Conservation (phyloP, 1,140 invertebrate species). For the Sipha flava region DNA sequence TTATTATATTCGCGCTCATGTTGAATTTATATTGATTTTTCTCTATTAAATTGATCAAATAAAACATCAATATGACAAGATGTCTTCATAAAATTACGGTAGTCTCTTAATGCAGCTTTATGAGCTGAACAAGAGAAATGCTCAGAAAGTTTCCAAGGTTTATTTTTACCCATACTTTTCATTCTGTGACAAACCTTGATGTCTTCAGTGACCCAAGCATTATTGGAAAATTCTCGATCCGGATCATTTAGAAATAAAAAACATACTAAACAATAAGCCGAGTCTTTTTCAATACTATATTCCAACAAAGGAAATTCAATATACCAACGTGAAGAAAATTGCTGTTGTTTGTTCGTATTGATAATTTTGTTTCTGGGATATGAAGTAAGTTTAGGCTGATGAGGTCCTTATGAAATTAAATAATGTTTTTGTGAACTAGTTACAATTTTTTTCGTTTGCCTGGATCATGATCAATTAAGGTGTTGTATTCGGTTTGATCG, state of each 20-base stretch:
- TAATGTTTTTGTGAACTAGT: neutral
- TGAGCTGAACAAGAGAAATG: neutral
- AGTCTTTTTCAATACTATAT: neutral
- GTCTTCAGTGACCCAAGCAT: neutral
- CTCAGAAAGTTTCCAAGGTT: neutral
- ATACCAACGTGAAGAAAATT: no score
- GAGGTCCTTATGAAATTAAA: neutral
- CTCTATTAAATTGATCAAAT: no score
- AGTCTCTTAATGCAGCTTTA: neutral
- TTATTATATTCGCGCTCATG: no score
- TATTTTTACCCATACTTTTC: neutral
- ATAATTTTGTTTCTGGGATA: neutral
- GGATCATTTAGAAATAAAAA: no score
- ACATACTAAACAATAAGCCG: neutral
- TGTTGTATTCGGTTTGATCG: neutral
- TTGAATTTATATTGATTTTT: no score
- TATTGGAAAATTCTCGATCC: neutral
- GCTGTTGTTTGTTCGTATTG: neutral
- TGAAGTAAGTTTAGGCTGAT: neutral
- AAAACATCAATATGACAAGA: no score
- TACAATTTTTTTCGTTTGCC: neutral
- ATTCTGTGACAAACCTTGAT: neutral
- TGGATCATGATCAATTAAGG: neutral
- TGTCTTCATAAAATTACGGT: neutral
- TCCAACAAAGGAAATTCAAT: no score